Evolutionary conservation across 1,140 invertebrate species (phyloP).

Genomic region (Hycleus cichorii): DNA sequence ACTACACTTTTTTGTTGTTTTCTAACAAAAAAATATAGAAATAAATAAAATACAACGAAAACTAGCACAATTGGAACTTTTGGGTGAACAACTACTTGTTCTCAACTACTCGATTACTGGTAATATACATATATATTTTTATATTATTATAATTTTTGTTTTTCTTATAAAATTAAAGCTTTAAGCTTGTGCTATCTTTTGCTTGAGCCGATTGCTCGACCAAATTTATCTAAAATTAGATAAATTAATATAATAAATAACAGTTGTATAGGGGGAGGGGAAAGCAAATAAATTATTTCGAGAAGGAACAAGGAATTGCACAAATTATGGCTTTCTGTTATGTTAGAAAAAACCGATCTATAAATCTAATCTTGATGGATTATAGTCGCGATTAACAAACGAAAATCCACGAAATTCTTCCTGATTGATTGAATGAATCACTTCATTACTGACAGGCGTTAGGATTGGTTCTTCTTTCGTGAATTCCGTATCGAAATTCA

Average conservation of each 20-base stretch:
- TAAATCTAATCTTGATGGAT: constrained; percentile 51
- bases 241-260: neutral
- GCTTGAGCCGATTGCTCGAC: too few relatives aligned
- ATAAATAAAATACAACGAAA: too few relatives aligned
- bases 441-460: constrained; percentile 86
- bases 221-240: neutral
- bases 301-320: too few relatives aligned
- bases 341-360: neutral
- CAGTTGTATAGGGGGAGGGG: neutral
- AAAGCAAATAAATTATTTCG: neutral
- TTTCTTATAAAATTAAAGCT: neutral
- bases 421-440: constrained; percentile 90
- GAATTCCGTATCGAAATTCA: constrained; percentile 99
- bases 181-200: neutral
- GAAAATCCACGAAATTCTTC: constrained; percentile 97
- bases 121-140: too few relatives aligned
- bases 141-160: too few relatives aligned
- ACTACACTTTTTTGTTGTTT: too few relatives aligned
- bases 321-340: neutral
- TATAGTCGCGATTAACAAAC: constrained; percentile 90
- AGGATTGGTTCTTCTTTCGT: constrained; percentile 95
- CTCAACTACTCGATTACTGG: too few relatives aligned
- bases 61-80: too few relatives aligned
- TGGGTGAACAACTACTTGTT: too few relatives aligned
- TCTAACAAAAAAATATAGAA: too few relatives aligned